Evolutionary conservation across 2,113 vertebrate genomes (phyloP).

Genomic region (Mungos mungo): DNA sequence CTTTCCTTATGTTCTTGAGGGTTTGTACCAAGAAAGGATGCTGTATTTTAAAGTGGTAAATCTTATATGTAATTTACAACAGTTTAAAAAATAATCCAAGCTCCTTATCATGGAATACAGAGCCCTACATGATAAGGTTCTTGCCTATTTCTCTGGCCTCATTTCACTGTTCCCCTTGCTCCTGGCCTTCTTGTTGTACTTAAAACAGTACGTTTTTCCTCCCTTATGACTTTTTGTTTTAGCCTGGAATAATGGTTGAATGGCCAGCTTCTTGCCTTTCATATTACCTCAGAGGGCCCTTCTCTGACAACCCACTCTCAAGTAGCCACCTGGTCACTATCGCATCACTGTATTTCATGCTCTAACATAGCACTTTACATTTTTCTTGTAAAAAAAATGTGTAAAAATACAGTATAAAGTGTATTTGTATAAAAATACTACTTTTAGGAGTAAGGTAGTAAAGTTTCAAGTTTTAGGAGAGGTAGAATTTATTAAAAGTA

Average conservation of each 20-base stretch:
- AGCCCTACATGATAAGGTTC: neutral
- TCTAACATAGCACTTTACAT: neutral
- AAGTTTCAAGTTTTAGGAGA: neutral
- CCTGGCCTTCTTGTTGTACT: neutral
- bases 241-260: neutral
- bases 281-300: neutral
- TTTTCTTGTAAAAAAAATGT: neutral
- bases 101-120: neutral
- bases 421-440: too few relatives aligned
- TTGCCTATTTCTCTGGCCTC: neutral
- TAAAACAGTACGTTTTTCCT: neutral
- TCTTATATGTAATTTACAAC: neutral
- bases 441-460: too few relatives aligned
- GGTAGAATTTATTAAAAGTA: neutral
- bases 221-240: neutral
- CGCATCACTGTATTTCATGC: neutral
- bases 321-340: neutral
- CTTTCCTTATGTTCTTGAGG: too few relatives aligned
- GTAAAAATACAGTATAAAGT: too few relatives aligned
- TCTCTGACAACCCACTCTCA: neutral
- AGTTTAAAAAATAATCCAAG: neutral
- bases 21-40: neutral
- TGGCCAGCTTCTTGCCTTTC: neutral
- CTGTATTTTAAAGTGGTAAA: neutral
- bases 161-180: slow-evolving; percentile 5